phyloP scores from a whole-genome alignment of 2,113 vertebrate genomes.

The Passerina amoena region DNA sequence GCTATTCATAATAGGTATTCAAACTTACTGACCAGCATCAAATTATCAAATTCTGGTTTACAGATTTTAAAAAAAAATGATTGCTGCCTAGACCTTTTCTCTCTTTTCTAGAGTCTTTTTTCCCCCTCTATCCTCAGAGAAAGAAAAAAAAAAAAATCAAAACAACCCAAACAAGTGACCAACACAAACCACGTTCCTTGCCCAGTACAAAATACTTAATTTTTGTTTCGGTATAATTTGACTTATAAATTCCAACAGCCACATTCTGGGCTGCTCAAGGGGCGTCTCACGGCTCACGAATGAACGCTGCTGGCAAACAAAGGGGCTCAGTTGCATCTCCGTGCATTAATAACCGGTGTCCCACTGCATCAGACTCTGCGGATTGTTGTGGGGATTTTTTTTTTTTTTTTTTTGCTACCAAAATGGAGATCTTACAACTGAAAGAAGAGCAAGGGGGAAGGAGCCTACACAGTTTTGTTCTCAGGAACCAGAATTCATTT shows the following conservation, averaged over 20 bases:
- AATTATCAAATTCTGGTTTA: neutral
- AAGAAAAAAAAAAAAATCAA: neutral
- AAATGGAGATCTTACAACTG: slow-evolving; percentile 39
- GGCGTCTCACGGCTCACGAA: neutral
- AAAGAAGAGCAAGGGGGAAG: slow-evolving; percentile 6
- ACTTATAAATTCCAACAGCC: slow-evolving; percentile 20
- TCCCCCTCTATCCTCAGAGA: accelerated
- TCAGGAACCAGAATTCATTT: neutral
- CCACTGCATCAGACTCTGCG: slow-evolving; percentile 47
- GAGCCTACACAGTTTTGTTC: slow-evolving; percentile 1
- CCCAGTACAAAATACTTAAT: neutral
- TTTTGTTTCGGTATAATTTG: neutral
- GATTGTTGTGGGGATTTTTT: neutral
- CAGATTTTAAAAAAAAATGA: neutral
- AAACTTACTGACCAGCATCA: neutral
- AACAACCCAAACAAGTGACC: neutral
- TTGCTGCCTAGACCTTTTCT: neutral
- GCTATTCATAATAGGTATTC: neutral
- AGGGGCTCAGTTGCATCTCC: slow-evolving; percentile 58
- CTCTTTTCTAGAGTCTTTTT: neutral
- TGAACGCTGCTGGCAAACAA: slow-evolving; percentile 60
- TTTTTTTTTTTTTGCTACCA: neutral
- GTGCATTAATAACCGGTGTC: slow-evolving; percentile 56
- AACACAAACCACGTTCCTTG: neutral
- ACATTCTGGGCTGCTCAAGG: neutral